phyloP scores from a whole-genome alignment of 2,888 invertebrate species.

The Apocheima hispidaria region DNA sequence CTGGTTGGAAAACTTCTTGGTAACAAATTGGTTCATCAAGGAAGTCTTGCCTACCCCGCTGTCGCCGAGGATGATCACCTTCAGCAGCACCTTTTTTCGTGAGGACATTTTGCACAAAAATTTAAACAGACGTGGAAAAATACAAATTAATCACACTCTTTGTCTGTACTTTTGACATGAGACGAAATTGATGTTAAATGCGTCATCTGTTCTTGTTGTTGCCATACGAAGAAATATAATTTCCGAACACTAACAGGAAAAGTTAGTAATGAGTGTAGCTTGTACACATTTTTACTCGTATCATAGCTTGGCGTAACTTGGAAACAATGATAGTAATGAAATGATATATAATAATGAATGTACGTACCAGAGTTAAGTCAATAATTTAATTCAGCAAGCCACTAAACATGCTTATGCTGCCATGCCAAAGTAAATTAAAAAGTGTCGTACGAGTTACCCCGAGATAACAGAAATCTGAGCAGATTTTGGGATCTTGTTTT shows the following conservation, averaged over 20 bases:
- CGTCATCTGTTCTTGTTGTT: conserved; percentile 82
- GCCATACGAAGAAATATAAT: conserved; percentile 49
- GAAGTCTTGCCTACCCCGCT: conserved; percentile 99
- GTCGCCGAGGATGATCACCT: conserved; percentile 99
- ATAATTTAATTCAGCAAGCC: too few relatives aligned
- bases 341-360: too few relatives aligned
- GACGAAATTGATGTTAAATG: conserved; percentile 78
- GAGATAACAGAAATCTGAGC: too few relatives aligned
- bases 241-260: neutral
- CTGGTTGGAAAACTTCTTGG: conserved; percentile 99
- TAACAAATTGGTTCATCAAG: conserved; percentile 99
- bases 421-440: too few relatives aligned
- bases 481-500: neutral
- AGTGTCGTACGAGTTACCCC: too few relatives aligned
- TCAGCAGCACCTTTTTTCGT: conserved; percentile 97
- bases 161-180: conserved; percentile 81
- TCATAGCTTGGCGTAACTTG: too few relatives aligned
- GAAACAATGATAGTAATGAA: too few relatives aligned
- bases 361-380: too few relatives aligned
- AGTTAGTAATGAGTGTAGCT: too few relatives aligned
- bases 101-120: conserved; percentile 91
- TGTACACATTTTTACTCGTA: too few relatives aligned
- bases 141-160: conserved; percentile 78
- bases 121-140: conserved; percentile 63
- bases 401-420: too few relatives aligned